Evolutionary conservation across 1,140 invertebrate species (phyloP), one percentile per base, ranked within the genome.

Genomic region (Neomicropteryx cornuta): DNA sequence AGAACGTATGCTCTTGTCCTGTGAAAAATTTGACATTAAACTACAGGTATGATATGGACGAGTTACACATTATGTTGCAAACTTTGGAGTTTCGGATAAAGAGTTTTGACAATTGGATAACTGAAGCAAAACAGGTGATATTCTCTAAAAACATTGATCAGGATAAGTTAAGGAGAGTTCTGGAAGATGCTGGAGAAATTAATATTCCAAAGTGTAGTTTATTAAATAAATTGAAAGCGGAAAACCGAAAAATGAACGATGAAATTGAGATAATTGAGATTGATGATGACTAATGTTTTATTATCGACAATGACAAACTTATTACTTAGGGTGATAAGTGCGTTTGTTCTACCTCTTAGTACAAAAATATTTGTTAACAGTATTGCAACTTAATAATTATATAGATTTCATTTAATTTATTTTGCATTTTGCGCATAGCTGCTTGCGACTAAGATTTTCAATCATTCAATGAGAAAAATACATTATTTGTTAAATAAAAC

Each of bases 21-120:
- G 73, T 86, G 4, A 72, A 79, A 22, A 82, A 83, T 45, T 82
- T 90, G 52, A 84, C 81, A 14, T 62, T 96, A 17, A 70, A 70
- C 46, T 94, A 93, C 68, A 77, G 93, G 1, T 97, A 95, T 64
- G 94, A 90, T 1, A 69, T 97, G 45, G 90, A 96, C 66, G 93
- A 97, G 63, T 66, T 97, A 45, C 82, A 87, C 27, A 73, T 82
- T 39, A 89, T 97, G 83, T 60, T 97, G 43, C 76, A 87, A 52
- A 81, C 83, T 34, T 66, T 97, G n/a, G 91, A 94, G 68, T 70
- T 81, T 4, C 81, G 91, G 54, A 87, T 90, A 2, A 86, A 92
- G 58, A 86, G 82, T 21, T 95, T 92, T 71, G 89, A 95, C 56
- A 83, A 81, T 37, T 97, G 93, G 92, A 77, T 84, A 19, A 74